Conservation (phyloP, 1,140 invertebrate species). For the Eupristina koningsbergeri region DNA sequence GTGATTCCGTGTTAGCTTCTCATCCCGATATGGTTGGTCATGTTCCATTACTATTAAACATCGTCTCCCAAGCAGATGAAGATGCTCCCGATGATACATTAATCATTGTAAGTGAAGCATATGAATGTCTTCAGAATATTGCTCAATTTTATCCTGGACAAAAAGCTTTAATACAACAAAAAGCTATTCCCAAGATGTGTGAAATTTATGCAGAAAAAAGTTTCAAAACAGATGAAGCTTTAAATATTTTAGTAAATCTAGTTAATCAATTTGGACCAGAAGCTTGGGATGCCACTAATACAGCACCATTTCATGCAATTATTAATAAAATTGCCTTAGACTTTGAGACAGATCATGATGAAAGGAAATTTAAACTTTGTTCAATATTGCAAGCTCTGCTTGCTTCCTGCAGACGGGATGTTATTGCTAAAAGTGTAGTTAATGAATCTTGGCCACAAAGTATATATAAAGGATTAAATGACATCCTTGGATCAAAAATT, state of each 20-base stretch:
- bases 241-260: constrained; percentile 83
- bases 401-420: constrained; percentile 80
- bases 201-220: constrained; percentile 89
- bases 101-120: constrained; percentile 90
- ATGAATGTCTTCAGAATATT: constrained; percentile 86
- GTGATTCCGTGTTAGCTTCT: constrained; percentile 83
- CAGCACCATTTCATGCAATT: constrained; percentile 85
- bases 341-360: constrained; percentile 89
- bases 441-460: constrained; percentile 85
- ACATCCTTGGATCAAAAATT: constrained; percentile 90
- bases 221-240: constrained; percentile 89
- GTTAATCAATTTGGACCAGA: constrained; percentile 79
- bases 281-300: constrained; percentile 81
- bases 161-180: constrained; percentile 82
- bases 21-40: constrained; percentile 87
- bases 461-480: constrained; percentile 83
- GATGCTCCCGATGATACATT: constrained; percentile 88
- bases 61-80: constrained; percentile 85
- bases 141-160: constrained; percentile 82
- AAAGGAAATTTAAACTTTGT: constrained; percentile 90
- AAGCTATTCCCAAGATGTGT: constrained; percentile 85
- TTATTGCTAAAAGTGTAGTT: constrained; percentile 75
- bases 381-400: constrained; percentile 83
- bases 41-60: constrained; percentile 86
- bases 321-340: constrained; percentile 88